Base-by-base conservation (phyloP, 2,113 vertebrate genomes). In the Phoxinus phoxinus region DNA sequence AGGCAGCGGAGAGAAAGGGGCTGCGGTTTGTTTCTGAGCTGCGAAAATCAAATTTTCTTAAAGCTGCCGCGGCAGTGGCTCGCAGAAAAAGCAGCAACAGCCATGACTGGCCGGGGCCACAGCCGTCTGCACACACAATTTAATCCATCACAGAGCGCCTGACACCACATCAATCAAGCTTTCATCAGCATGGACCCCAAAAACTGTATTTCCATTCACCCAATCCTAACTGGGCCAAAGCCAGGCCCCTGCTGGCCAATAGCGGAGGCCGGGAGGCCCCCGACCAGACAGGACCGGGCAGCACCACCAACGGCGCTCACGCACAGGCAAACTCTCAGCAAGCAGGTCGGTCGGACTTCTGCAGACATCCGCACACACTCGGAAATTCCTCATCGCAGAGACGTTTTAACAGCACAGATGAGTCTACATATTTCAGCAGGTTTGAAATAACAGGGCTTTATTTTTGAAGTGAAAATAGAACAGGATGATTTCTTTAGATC, bases 121-220 rank as follows among this genome's bases (percentile, higher is more conserved):
- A 91, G 93, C 95, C 92, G 95, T 97, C 96, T 97, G 96, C 97
- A 97, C 96, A 97, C 97, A 97, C 96, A 97, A 96, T 98, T 97
- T 98, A 99, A 98, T 98, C 96, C 97, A 97, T 97, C 95, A 97
- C 97, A 96, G 96, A 94, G 96, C 95, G 94, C 95, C 95, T 96
- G 96, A 95, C 95, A 96, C 94, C 95, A 95, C 96, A 97, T 98
- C 97, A 97, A 98, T 99, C 97, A 98, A 97, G 95, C 97, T 96
- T 99, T 98, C 97, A 99, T 99, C 97, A 98, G 96, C 96, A 97
- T 96, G 95, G 95, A 89, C 89, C 84, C 61, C 95, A 96, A 97
- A 94, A 96, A 96, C 95, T 96, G 98, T 97, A 97, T 97, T 98
- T 98, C 96, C 96, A 97, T 98, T 97, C 96, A 95, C 95, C 95